Base-by-base conservation (phyloP, 2,113 vertebrate species). In the Semnopithecus entellus region DNA sequence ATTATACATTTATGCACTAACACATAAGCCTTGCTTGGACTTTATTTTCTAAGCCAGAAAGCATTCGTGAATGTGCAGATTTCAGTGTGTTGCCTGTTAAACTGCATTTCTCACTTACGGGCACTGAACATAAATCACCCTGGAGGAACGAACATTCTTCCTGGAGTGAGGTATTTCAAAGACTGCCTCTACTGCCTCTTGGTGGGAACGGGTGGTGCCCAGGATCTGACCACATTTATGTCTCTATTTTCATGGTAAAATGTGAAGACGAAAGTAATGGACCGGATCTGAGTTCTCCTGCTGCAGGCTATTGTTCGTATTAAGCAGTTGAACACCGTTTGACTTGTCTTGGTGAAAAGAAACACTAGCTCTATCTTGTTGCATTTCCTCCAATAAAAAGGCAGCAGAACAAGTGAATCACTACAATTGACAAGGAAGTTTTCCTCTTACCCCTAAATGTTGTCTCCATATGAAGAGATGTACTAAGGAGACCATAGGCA, bases 41-140 rank as follows among this genome's bases (percentile, higher is more conserved):
- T 55, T 79, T 55, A 96, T 98, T 96, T 97, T 12, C 0, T 55
- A 10, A 92, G 84, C 48, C 79, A 96, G 93, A 94, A 97, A 96
- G 48, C 4, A 7, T 43, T 92, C 30, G 30, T 84, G 38, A 52
- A 89, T 92, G 82, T 72, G 78, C 88, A 32, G 75, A 97, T 92
- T 81, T 93, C 64, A 96, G 30, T 50, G 23, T 91, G 81, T 20
- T 95, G 32, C 85, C 93, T 88, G 23, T 64, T 92, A 79, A 22
- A 61, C 61, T 76, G 48, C 45, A 91, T 92, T 94, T 95, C 43
- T 95, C 64, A 96, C 75, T 88, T 89, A 38, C 0, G 17, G 85
- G 73, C 35, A 38, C n/a, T 87, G 48, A 61, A 96, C 91, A 94
- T 94, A 95, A 97, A 91, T 90, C 79, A 88, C 14, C 3, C 38